Base-by-base conservation (phyloP, 1,140 invertebrate genomes). In the Hylaeus volcanicus region DNA sequence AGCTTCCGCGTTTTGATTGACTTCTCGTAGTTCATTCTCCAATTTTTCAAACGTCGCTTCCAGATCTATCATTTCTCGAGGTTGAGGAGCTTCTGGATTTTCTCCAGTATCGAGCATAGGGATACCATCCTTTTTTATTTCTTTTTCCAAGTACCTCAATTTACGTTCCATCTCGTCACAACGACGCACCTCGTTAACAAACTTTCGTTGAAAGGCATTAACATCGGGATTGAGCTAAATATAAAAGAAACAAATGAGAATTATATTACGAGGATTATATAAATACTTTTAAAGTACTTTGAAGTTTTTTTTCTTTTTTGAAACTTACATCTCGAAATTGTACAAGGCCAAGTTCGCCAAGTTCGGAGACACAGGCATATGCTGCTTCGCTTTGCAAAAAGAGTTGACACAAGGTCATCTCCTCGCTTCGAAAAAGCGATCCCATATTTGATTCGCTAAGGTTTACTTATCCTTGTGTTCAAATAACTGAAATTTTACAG, bases 51-150 rank as follows among this genome's bases (percentile, higher is more conserved):
- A 99, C 0, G 98, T 99, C 1, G 98, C 98, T 95, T 99, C 99
- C 64, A 99, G 94, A 94, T 99, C 99, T 88, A 99, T 99, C 98
- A 99, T 99, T 94, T 99, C 99, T 72, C 98, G 95, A 1, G 99
- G 98, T 88, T 99, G 98, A 0, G 99, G 99, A 11, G 99, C 99
- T 93, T 99, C 98, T 0, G 99, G 99, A 92, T 98, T 99, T 91
- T 99, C 99, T 1, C 98, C 98, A 1, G 98, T 98, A 89, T 99
- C 98, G 91, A 99, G 91, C 96, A 99, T 99, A 1, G 98, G 98
- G 83, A 99, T 99, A 6, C 96, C 97, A 94, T 99, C 99, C 89
- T 99, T 99, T 85, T 98, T 97, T 83, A 99, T 99, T 94, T 99
- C 99, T 90, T 98, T 99, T 92, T 99, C 99, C 89, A 99, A 93